phyloP scores from a whole-genome alignment of 2,113 vertebrate species.

The Pachycephala philippinensis region DNA sequence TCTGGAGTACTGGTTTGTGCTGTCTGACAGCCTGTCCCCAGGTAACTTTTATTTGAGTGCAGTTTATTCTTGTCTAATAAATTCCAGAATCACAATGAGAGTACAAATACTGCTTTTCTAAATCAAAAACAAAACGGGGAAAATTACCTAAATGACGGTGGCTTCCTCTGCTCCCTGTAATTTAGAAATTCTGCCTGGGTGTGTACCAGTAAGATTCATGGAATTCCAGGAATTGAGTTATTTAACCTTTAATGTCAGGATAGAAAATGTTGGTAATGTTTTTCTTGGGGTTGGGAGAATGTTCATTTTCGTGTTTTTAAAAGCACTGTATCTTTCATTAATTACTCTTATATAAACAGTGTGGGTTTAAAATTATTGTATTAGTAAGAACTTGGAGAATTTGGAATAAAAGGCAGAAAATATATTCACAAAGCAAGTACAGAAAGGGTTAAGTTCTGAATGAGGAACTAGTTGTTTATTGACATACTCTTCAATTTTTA shows the following conservation, averaged over 20 bases:
- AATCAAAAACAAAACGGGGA: not conserved
- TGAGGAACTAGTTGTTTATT: not conserved
- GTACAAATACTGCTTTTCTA: not conserved
- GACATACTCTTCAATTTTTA: not conserved
- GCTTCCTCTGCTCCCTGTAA: not conserved
- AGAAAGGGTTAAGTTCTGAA: not conserved
- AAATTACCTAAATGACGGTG: not conserved
- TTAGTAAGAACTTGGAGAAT: not conserved
- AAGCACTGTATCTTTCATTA: not conserved
- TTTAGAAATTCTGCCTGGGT: not conserved
- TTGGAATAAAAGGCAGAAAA: not conserved
- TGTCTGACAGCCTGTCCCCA: not conserved
- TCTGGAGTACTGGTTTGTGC: not conserved
- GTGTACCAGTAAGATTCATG: not conserved
- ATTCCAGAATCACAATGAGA: not conserved
- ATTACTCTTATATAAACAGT: not conserved
- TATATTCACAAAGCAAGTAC: not conserved
- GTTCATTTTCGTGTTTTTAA: not conserved
- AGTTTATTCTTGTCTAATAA: not conserved
- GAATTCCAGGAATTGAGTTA: not conserved
- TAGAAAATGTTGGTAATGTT: not conserved
- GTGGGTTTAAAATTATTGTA: not conserved
- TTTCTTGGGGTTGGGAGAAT: not conserved
- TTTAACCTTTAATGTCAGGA: conserved; percentile 26
- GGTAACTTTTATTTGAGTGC: not conserved